Evolutionary conservation across 2,888 invertebrate species (phyloP), one percentile per base, ranked within the genome.

Genomic region (Carabus problematicus): DNA sequence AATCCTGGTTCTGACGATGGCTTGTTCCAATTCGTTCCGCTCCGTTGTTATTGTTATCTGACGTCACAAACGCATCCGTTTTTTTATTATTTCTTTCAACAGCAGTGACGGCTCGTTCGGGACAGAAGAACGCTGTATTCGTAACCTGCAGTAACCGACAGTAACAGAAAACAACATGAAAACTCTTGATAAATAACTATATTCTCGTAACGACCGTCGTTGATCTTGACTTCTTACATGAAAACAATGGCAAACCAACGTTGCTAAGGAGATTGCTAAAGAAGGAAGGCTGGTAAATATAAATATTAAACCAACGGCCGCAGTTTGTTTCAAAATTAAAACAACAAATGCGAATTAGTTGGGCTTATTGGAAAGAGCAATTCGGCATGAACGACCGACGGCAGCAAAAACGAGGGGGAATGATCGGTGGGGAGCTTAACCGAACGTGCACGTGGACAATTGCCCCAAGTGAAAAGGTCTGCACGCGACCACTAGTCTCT

Each of bases 191-290:
- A 64, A 64, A 64, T 64, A 64, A 55, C 64, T 64, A 55, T 12
- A 11, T 29, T 29, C 29, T 56, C 55, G 64, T 47, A 64, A 64
- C 64, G 52, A 55, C 55, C 55, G 56, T 39, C 49, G 42, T 56
- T 64, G 64, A 64, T 56, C 64, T 55, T 64, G 54, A 55, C 55
- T 64, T 64, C 64, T 64, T 45, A 64, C 55, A 64, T 64, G 56
- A 29, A 2, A 29, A 64, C 64, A 56, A 56, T 55, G 9, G 63
- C 40, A 52, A 64, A 64, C 55, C 56, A 55, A 55, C 64, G 55
- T 55, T 55, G 54, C 64, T 64, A 64, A 64, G 29, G 2, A 45
- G 11, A 4, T 12, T 1, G 14, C 7, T 45, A 29, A 29, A 6
- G 29, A 29, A 29, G 29, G 29, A 29, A 6, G 29, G 29, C 29